These are phyloP conservation scores for Agonopterix arenella DNA, from an alignment of 2,888 invertebrate species.

Conservation along the genomic window DNA sequence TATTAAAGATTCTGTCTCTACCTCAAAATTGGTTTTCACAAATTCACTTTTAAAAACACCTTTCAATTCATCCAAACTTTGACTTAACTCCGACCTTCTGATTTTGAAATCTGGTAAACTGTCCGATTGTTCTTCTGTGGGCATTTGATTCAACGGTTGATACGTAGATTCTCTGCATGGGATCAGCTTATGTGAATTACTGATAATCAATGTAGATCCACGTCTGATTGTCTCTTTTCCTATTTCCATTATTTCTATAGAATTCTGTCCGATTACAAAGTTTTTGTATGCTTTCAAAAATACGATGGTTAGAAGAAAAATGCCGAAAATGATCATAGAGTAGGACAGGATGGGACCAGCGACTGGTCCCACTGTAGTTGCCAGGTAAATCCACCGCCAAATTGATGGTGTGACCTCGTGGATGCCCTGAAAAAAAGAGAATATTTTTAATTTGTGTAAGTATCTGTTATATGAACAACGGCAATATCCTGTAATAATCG, in stretches of 20 bases:
- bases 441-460: background rate
- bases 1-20: constrained; percentile 53
- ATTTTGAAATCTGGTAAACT: constrained; percentile 31
- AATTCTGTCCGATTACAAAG: constrained; percentile 81
- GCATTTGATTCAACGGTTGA: constrained; percentile 29
- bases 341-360: constrained; percentile 84
- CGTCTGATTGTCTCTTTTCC: constrained; percentile 84
- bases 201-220: constrained; percentile 78
- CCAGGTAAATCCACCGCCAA: constrained; percentile 87
- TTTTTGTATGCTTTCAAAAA: constrained; percentile 86
- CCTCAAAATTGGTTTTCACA: constrained; percentile 46
- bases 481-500: too few species aligned
- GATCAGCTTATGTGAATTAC: constrained; percentile 77
- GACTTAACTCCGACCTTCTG: constrained; percentile 27
- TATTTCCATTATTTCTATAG: constrained; percentile 85
- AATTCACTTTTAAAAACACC: constrained; percentile 42
- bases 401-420: constrained; percentile 88
- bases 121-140: constrained; percentile 8
- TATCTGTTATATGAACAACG: too few species aligned
- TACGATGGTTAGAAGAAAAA: constrained; percentile 79
- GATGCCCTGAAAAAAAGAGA: constrained; percentile 78
- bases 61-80: constrained; percentile 47
- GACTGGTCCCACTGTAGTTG: constrained; percentile 85
- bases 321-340: constrained; percentile 82
- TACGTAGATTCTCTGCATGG: constrained; percentile 76